Conservation (phyloP, 2,113 vertebrate genomes). For the Apus apus region DNA sequence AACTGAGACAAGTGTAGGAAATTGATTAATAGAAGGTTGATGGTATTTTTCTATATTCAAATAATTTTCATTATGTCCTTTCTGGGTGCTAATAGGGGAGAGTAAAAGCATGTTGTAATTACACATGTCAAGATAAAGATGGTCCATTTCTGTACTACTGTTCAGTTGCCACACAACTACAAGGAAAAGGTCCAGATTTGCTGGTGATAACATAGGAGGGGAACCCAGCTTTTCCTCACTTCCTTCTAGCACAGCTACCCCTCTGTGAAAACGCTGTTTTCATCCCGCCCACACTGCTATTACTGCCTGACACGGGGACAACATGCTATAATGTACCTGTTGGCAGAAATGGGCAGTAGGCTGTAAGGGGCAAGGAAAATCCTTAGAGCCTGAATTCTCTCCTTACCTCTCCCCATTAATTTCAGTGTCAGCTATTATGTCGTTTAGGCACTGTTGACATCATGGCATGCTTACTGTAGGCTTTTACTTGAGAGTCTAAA, state of each 20-base stretch:
- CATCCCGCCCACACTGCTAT: not conserved
- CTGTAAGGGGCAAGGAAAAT: not conserved
- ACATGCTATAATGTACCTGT: rapidly evolving
- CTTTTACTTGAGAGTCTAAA: not conserved
- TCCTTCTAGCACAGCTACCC: not conserved
- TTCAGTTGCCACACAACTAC: not conserved
- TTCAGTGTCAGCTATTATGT: not conserved
- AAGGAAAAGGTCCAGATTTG: not conserved
- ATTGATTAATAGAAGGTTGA: not conserved
- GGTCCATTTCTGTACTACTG: not conserved
- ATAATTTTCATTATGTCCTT: not conserved
- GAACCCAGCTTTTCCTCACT: not conserved
- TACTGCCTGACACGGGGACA: not conserved
- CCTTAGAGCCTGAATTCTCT: not conserved
- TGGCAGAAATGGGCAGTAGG: not conserved
- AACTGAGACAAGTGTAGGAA: not conserved
- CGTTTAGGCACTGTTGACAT: not conserved
- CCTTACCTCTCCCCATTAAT: not conserved
- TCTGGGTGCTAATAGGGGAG: not conserved
- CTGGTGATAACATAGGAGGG: not conserved
- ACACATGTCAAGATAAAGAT: not conserved
- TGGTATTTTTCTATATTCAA: not conserved
- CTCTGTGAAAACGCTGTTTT: not conserved
- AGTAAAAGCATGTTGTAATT: not conserved
- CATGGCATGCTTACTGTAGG: not conserved